Base-by-base conservation (phyloP, 2,113 vertebrate genomes). In the Tenebrosternarchus preto region DNA sequence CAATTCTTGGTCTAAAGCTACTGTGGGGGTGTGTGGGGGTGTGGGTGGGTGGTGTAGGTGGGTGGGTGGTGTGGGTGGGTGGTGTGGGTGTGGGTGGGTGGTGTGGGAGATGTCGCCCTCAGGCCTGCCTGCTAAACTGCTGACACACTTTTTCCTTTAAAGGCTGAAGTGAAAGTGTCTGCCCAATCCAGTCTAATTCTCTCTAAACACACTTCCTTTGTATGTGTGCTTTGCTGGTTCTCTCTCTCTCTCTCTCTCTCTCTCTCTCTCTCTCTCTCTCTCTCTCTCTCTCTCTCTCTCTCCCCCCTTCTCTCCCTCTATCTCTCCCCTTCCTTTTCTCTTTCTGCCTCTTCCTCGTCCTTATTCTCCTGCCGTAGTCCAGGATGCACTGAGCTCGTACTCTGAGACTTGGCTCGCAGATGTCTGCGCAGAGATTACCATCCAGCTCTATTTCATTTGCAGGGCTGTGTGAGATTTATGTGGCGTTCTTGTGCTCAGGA, bases 121-220 rank as follows among this genome's bases (percentile, higher is more conserved):
- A 12, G n/a, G 31, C 76, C 73, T 71, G 39, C 46, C 33, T 57
- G 69, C 67, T 77, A 87, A 87, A 87, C 53, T 16, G 86, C 86
- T 88, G 87, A 89, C 81, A 72, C 80, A 55, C 20, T 73, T 89
- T 82, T 81, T 25, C 53, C 64, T 33, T 43, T 77, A 31, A 46
- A 80, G 75, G 77, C 80, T 57, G 64, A 83, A 83, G 78, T 80
- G 83, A 88, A 88, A 88, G 61, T 64, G 12, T 15, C 39, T 55
- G 39, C 33, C 59, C 27, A 60, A 39, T 59, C 22, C 59, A 15
- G 27, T 76, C 57, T 27, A 29, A 8, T 9, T 25, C 17, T 16
- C 7, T 53, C 36, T 64, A 29, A 76, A 46, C 33, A 76, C 39
- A 46, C 33, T 27, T 20, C n/a, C 5, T 17, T 17, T 56, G 19